Base-by-base conservation (phyloP, 1,140 invertebrate genomes). In the Panulirus ornatus region DNA sequence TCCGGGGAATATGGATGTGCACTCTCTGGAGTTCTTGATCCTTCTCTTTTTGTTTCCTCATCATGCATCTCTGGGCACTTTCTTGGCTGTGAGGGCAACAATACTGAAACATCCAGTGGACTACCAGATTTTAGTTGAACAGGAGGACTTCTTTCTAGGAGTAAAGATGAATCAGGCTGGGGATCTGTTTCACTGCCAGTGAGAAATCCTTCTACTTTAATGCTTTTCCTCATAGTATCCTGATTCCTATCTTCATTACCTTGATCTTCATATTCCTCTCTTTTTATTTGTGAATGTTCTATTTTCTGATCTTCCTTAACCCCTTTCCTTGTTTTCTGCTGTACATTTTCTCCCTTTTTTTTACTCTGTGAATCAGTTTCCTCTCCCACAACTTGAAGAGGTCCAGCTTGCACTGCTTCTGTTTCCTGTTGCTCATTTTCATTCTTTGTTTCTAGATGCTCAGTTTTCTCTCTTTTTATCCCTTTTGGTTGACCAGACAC, bases 11-110 rank as follows among this genome's bases (percentile, higher is more conserved):
- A 22, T 1, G 58, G n/a, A 27, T 27, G 22, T 73, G n/a, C 22
- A 47, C 44, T 84, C 19, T 84, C 83, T 27, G 78, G 75, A 44
- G 85, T 51, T 51, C 71, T 71, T 8, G 70, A 22, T 36, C 70
- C 42, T 3, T 6, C 6, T 63, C 58, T 63, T 27, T 75, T 30
- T 34, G 30, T 8, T 5, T 2, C 14, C 22, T 75, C 71, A 5
- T 75, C 71, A 75, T 19, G 8, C 6, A 30, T 30, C 0, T 75
- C 34, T 6, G n/a, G 6, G n/a, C n/a, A 6, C 8, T 63, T 63
- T 27, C 58, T 63, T 27, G n/a, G 58, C 58, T 63, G 22, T 11
- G n/a, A 27, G 2, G n/a, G 3, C n/a, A 63, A 63, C 8, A 27
- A 30, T 2, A 27, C 3, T 6, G 58, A 27, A 5, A 27, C 22